These are phyloP conservation scores for Caenorhabditis virilis DNA, from an alignment of 2,888 invertebrate genomes.

Conservation along the genomic window DNA sequence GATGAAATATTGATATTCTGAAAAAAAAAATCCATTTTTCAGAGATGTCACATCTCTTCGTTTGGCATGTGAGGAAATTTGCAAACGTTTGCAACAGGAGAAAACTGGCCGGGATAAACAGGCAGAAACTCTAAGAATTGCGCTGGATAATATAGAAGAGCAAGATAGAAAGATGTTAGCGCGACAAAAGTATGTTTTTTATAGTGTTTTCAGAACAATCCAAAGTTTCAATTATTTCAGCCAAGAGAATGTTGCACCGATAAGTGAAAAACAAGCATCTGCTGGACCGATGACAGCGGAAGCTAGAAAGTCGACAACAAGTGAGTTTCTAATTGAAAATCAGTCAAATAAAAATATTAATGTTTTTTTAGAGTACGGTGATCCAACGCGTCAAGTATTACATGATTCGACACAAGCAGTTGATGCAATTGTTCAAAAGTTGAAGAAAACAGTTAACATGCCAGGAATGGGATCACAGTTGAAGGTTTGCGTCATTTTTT, in stretches of 20 bases:
- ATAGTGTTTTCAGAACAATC: too few species aligned
- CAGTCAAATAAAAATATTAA: not conserved
- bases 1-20: not conserved
- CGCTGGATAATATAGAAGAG: too few species aligned
- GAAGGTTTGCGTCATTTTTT: too few species aligned
- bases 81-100: constrained; percentile 9
- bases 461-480: constrained; percentile 11
- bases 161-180: too few species aligned
- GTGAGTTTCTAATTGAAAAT: not conserved
- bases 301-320: not conserved
- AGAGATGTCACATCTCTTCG: constrained; percentile 23
- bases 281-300: not conserved
- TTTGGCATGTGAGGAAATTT: constrained; percentile 17
- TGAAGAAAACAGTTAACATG: constrained; percentile 18
- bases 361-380: constrained; percentile 13
- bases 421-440: constrained; percentile 25
- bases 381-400: constrained; percentile 31
- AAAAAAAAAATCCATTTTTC: constrained; percentile 5
- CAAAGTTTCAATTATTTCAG: too few species aligned
- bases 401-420: constrained; percentile 27
- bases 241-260: constrained; percentile 21
- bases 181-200: too few species aligned
- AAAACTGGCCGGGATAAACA: constrained; percentile 11
- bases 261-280: too few species aligned
- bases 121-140: constrained; percentile 4